A percentile compares a stretch with the other conserved stretches of the same genome.
Conservation (phyloP, 2,888 invertebrate genomes). For the Nasonia oneida region DNA sequence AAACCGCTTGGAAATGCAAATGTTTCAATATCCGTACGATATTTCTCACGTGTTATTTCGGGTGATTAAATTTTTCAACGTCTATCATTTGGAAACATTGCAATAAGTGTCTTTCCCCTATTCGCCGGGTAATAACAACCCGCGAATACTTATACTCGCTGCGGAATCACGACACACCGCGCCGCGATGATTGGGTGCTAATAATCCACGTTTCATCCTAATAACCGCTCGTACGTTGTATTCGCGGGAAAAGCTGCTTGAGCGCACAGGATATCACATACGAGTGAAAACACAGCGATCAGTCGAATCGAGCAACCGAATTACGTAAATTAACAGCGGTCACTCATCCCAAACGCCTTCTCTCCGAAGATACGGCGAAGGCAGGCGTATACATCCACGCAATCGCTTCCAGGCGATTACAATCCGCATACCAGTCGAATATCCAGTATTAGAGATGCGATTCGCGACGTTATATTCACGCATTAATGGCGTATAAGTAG, state of each 20-base stretch:
- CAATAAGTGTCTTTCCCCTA: not conserved
- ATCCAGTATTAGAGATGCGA: not conserved
- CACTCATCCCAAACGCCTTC: not conserved
- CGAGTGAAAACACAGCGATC: not conserved
- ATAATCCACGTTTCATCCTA: slow-evolving; percentile 1
- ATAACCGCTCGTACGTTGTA: not conserved
- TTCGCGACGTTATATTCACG: slow-evolving; percentile 30
- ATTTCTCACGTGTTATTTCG: not conserved
- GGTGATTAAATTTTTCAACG: not conserved
- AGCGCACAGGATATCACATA: not conserved
- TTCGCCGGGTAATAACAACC: too few species aligned
- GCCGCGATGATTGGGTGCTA: not conserved
- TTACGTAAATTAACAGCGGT: slow-evolving; percentile 10
- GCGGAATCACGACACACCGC: not conserved
- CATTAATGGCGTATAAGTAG: slow-evolving; percentile 43
- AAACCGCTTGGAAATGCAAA: not conserved
- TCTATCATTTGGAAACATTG: not conserved
- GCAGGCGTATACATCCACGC: not conserved
- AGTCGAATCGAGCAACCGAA: not conserved
- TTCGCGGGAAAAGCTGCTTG: not conserved
- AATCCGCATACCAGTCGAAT: not conserved
- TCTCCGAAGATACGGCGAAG: not conserved
- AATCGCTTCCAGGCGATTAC: not conserved
- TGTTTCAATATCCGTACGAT: not conserved
- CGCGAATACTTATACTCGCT: too few species aligned